Percentiles rank a stretch among this genome's conserved stretches.
These are phyloP conservation scores for Cotesia vestalis DNA, from an alignment of 1,140 invertebrate species.

Conservation along the genomic window DNA sequence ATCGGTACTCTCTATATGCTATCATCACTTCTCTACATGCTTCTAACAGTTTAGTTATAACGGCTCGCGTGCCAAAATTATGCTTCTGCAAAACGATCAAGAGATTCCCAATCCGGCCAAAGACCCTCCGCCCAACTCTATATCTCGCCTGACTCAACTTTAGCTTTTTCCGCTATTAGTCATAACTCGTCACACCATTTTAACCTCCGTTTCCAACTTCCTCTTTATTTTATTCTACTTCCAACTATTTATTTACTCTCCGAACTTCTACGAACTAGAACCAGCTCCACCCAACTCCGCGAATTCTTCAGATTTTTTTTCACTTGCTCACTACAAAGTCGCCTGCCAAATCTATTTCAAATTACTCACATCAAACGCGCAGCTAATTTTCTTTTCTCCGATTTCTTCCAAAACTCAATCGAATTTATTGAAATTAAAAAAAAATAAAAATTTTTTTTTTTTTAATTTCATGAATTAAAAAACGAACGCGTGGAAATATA, in stretches of 20 bases:
- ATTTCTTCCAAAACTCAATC: too few relatives aligned
- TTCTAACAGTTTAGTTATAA: conserved; percentile 26
- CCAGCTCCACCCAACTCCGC: not conserved
- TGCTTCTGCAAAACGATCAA: conserved; percentile 41
- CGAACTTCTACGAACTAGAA: too few relatives aligned
- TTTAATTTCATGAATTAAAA: not conserved
- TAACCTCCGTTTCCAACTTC: too few relatives aligned
- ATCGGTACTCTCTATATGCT: not conserved
- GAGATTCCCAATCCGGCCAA: conserved; percentile 52
- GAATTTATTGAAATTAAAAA: too few relatives aligned
- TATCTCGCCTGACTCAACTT: too few relatives aligned
- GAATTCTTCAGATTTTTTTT: conserved; percentile 1
- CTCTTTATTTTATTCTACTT: too few relatives aligned
- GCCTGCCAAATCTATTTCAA: not conserved
- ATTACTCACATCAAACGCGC: too few relatives aligned
- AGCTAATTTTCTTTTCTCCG: too few relatives aligned
- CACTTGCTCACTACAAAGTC: not conserved
- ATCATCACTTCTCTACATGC: not conserved
- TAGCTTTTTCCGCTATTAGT: too few relatives aligned
- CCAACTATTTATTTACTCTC: too few relatives aligned
- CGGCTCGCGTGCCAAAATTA: conserved; percentile 58
- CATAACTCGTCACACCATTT: too few relatives aligned
- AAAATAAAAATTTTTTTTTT: not conserved
- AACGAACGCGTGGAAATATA: conserved; percentile 2
- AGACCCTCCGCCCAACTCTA: conserved; percentile 49